Base-by-base conservation (phyloP, 1,140 invertebrate genomes). In the Formica exsecta region DNA sequence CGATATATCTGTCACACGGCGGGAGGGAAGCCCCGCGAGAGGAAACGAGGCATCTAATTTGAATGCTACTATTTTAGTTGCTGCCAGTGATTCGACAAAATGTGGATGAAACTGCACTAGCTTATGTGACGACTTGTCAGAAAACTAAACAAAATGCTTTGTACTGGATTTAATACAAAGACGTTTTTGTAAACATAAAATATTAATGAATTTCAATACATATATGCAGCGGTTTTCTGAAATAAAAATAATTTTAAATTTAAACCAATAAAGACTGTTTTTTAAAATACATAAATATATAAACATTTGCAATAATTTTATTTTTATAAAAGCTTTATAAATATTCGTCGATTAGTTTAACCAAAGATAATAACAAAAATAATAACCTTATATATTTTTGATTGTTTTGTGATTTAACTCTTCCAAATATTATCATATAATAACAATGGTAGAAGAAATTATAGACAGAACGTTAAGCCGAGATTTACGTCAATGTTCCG, bases 61-160 rank as follows among this genome's bases (percentile, higher is more conserved):
- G 85, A 89, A 89, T 70, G 86, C 80, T 90, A 86, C 87, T 90
- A 89, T 86, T 89, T 90, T 89, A 89, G 85, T 75, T 73, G 68
- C 57, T 59, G 51, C 36, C 64, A 38, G 68, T 48, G 79, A 83
- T 25, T 71, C 62, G 76, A 59, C 51, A 74, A 32, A 32, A 73
- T 70, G 32, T 38, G 36, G 25, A 73, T 48, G 57, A 83, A 83
- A 62, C 77, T 51, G 65, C 22, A 62, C 29, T 44, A 36, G 36
- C 64, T 38, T 70, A 80, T n/a, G 25, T 19, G 19, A 7, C 25
- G 79, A 38, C 70, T 83, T 57, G 38, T 13, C 25, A 62, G 13
- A 16, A 48, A 62, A 48, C n/a, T 29, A 25, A n/a, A 73, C 13
- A n/a, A 73, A 38, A 38, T 44, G 32, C 32, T 83, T 74, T 59